Base-by-base conservation (phyloP, 2,113 vertebrate genomes). In the Ovis aries region DNA sequence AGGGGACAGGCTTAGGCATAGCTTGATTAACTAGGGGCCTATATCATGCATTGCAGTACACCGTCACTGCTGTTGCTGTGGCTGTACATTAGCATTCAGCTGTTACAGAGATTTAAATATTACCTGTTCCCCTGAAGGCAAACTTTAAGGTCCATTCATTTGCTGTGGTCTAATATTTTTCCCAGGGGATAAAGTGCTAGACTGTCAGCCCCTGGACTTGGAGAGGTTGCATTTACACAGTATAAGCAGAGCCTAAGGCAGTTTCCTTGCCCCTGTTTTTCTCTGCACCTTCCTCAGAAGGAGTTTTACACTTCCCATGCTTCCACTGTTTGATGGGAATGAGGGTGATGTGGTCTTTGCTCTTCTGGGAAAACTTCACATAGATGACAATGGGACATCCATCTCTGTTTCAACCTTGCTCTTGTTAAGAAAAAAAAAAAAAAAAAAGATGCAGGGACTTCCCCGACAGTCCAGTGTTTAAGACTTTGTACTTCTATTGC, bases 21-120 rank as follows among this genome's bases (percentile, higher is more conserved):
- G 83, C 57, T 88, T 96, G 92, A 97, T 96, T 84, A 84, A 96
- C 92, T 92, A 92, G 84, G 59, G 74, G 52, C 60, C 71, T 33
- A 6, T 4, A 8, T 57, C 83, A 62, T 3, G n/a, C 62, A 8
- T 29, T 0, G 0, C 17, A 17, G 60, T 10, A 2, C 9, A n/a
- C 29, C 25, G 27, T 74, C 53, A 23, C 52, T 7, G 43, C 48
- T 55, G 25, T 67, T 43, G 45, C 62, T 50, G 17, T 57, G 27
- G 57, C 82, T 52, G 11, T 23, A 5, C 13, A 3, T 88, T 64
- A 88, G 71, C 17, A 60, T 88, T 87, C 88, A 88, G 59, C 52
- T 81, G n/a, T 53, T 48, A 15, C n/a, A 9, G 48, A 82, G 82
- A 82, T 95, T 92, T 92, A 96, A 98, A 93, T 83, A 97, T 96